These are phyloP conservation scores for Eupithecia insigniata DNA, from an alignment of 2,888 invertebrate species.

Conservation along the genomic window DNA sequence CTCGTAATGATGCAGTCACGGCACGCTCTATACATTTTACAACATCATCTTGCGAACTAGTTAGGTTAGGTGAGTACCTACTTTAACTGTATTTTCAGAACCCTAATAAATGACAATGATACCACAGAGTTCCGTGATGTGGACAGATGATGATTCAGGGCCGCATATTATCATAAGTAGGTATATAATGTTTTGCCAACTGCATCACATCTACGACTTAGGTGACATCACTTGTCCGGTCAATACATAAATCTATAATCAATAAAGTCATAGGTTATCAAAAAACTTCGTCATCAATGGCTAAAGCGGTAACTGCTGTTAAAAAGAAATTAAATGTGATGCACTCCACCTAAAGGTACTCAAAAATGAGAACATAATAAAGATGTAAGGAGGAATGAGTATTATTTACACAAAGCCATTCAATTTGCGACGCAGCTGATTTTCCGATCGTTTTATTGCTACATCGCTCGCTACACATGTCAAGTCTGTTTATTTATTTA, in stretches of 20 bases:
- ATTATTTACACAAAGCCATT: slow-evolving; percentile 20
- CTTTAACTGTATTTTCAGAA: slow-evolving; percentile 42
- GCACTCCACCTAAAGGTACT: slow-evolving; percentile 5
- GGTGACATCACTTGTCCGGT: slow-evolving; percentile 57
- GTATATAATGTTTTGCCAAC: slow-evolving; percentile 66
- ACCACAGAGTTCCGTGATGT: slow-evolving; percentile 22
- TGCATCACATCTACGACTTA: slow-evolving; percentile 65
- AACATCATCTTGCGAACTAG: slow-evolving; percentile 56
- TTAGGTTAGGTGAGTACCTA: slow-evolving; percentile 44
- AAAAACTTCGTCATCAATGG: background rate
- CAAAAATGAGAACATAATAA: slow-evolving; percentile 31
- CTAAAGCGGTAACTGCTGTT: background rate
- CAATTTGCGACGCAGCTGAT: slow-evolving; percentile 46
- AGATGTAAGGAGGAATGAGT: slow-evolving; percentile 12
- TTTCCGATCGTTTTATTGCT: slow-evolving; percentile 45
- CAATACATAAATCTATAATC: slow-evolving; percentile 28
- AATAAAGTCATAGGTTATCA: background rate
- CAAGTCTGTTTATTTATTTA: slow-evolving; percentile 44
- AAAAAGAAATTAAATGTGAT: slow-evolving; percentile 1
- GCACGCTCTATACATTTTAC: slow-evolving; percentile 67
- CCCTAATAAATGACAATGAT: slow-evolving; percentile 28
- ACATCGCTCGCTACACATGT: slow-evolving; percentile 39
- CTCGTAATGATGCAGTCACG: slow-evolving; percentile 72
- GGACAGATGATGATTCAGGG: slow-evolving; percentile 12
- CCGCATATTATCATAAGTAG: slow-evolving; percentile 6